phyloP scores from a whole-genome alignment of 2,888 invertebrate genomes.

The Athrips mouffetella region DNA sequence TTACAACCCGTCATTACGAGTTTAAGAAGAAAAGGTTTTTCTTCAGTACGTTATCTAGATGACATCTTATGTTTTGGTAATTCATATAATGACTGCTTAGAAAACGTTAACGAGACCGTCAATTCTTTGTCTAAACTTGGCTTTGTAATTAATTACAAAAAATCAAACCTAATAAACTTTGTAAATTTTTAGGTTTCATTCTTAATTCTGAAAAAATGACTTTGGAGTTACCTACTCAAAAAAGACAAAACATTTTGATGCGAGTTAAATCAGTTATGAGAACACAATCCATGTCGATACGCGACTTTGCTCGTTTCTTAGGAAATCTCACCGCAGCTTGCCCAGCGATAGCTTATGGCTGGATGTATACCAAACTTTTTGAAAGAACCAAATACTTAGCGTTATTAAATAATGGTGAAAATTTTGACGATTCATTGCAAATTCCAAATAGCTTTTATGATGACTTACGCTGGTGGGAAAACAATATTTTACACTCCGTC shows the following conservation, averaged over 20 bases:
- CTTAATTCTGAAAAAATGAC: background rate
- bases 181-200: conserved; percentile 3
- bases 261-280: background rate
- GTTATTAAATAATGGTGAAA: background rate
- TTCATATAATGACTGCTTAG: background rate
- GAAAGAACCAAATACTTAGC: conserved; percentile 3
- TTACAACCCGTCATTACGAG: background rate
- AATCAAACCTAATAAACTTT: background rate
- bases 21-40: background rate
- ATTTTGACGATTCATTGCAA: background rate
- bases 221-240: background rate
- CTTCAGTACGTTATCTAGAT: background rate
- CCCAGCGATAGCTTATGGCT: conserved; percentile 8
- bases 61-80: conserved; percentile 1
- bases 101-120: background rate
- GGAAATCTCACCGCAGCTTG: background rate
- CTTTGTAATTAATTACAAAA: conserved; percentile 4
- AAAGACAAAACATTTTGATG: background rate
- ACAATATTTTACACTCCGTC: background rate
- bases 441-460: background rate
- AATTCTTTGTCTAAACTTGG: background rate
- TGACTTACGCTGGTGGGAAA: conserved; percentile 5
- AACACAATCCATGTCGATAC: background rate
- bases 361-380: background rate
- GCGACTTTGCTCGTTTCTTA: background rate